Conservation (phyloP, 2,113 vertebrate genomes). For the Crotophaga sulcirostris region DNA sequence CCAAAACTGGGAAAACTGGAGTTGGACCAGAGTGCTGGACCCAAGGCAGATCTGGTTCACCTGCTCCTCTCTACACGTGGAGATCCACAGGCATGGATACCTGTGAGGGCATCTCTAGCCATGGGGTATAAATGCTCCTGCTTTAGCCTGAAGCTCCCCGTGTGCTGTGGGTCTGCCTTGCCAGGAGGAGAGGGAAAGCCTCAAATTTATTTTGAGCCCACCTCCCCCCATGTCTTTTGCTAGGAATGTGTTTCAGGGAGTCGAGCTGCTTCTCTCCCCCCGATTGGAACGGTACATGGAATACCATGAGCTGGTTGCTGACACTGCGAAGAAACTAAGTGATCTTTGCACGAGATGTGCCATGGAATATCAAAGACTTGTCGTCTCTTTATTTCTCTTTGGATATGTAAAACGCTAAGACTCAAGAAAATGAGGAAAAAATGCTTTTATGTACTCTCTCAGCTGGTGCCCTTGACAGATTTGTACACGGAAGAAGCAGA, state of each 20-base stretch:
- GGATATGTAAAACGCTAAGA: background rate
- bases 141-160: background rate
- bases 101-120: accelerated
- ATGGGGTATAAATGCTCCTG: accelerated
- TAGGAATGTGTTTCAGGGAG: background rate
- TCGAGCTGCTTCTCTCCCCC: background rate
- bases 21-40: accelerated
- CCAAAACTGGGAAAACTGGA: background rate
- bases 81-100: accelerated
- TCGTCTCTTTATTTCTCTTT: background rate
- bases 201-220: accelerated
- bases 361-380: background rate
- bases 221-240: background rate
- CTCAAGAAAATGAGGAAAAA: background rate
- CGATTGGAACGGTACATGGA: accelerated
- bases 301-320: background rate
- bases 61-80: accelerated
- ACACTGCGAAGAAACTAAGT: accelerated
- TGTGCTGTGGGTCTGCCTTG: background rate
- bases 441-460: background rate
- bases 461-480: background rate
- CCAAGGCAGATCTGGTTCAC: too few relatives aligned
- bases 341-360: background rate
- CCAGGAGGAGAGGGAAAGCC: background rate
- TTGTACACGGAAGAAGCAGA: background rate